Base-by-base conservation (phyloP, 2,888 invertebrate species). In the Electrophaes corylata region DNA sequence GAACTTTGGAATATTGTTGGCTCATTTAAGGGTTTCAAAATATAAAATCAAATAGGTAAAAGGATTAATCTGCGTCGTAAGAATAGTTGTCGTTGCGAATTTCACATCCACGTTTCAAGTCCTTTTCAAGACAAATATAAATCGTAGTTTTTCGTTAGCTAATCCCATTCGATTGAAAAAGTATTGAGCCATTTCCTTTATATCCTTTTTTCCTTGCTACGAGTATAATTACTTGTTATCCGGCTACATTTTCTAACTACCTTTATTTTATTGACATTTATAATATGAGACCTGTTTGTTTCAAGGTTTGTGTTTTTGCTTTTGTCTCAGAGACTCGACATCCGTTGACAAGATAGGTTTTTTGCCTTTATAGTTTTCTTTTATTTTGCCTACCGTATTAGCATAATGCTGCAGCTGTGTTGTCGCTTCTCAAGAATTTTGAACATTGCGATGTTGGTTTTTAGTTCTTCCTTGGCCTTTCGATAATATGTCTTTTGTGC, bases 1-100 rank as follows among this genome's bases (percentile, higher is more conserved):
- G 86, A 86, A 85, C 85, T 85, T 88, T 82, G 79, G 83, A 88
- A 88, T 87, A 89, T 90, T 85, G 86, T 80, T 78, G 73, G 77
- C 79, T 83, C 79, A 83, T 86, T 86, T 73, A 78, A 70, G 75
- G 77, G 78, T 69, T 29, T 84, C 76, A 74, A 49, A 64, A 64
- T 45, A 54, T 55, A 62, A 52, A 57, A 53, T 41, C 5, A 40
- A 50, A 35, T 39, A 50, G 37, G 56, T 33, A 18, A 61, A 51
- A 16, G 43, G 26, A 47, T 40, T 29, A 39, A n/a, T 33, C 23
- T 4, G 2, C 43, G 37, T 49, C n/a, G 29, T 23, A 16, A 4
- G 16, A 47, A 43, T 11, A 12, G 18, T 40, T 12, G 19, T 31
- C 5, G 14, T 40, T 19, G 33, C 19, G 10, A 53, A 45, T 43